These are phyloP conservation scores for Drosophila oshimai DNA, from an alignment of 1,140 invertebrate species.

Conservation along the genomic window DNA sequence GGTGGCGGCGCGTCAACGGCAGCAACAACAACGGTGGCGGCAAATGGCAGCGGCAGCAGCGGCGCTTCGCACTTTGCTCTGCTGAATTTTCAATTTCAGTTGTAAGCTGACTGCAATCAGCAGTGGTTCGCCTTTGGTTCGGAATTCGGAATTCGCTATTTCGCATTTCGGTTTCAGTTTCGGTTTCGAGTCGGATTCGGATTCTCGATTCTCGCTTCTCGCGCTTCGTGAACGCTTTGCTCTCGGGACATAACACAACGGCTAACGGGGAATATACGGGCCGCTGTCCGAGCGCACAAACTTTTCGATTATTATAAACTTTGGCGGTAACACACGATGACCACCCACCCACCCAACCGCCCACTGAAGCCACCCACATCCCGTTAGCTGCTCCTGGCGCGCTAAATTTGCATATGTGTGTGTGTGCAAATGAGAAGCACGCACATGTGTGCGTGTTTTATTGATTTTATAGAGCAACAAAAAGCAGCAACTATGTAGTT, in stretches of 20 bases:
- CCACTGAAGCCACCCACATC: conserved; percentile 14
- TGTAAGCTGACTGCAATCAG: conserved; percentile 83
- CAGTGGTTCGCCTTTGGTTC: conserved; percentile 71
- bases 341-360: conserved; percentile 5
- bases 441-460: conserved; percentile 61
- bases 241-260: conserved; percentile 35
- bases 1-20: conserved; percentile 48
- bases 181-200: conserved; percentile 26
- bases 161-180: conserved; percentile 46
- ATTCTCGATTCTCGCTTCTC: conserved; percentile 28
- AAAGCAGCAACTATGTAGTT: conserved; percentile 44
- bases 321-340: conserved; percentile 31
- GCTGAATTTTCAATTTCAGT: conserved; percentile 83
- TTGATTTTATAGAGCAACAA: conserved; percentile 69
- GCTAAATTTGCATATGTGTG: conserved; percentile 38
- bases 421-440: background rate
- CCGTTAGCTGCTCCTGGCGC: conserved; percentile 42
- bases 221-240: conserved; percentile 28
- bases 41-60: conserved; percentile 31
- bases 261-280: conserved; percentile 26
- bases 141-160: conserved; percentile 44
- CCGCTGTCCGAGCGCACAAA: conserved; percentile 44
- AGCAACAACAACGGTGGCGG: conserved; percentile 15
- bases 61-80: conserved; percentile 81
- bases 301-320: conserved; percentile 38